Evolutionary conservation across 2,113 vertebrate genomes (phyloP).

Genomic region (Boulengeromyrus knoepffleri): DNA sequence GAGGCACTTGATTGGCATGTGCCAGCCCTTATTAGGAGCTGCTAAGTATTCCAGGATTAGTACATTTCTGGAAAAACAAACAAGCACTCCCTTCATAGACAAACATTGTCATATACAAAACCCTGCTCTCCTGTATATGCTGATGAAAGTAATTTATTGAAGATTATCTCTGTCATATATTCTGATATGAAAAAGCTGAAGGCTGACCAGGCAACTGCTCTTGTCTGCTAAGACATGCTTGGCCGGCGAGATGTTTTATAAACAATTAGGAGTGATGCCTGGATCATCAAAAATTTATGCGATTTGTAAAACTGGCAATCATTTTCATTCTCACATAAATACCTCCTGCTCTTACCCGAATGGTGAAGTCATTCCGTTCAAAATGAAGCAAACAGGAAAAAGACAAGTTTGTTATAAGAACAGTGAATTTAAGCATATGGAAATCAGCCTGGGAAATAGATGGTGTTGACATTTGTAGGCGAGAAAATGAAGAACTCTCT

Average conservation of each 20-base stretch:
- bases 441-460: neutral
- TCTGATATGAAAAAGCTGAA: neutral
- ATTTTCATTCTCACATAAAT: conserved; percentile 52
- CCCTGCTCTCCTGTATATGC: neutral
- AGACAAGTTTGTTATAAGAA: conserved; percentile 96
- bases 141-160: neutral
- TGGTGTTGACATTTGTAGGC: neutral
- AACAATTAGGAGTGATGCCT: neutral
- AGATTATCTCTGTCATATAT: neutral
- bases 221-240: neutral
- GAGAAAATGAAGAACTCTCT: neutral
- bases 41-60: neutral
- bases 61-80: neutral
- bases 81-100: neutral
- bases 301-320: conserved; percentile 17
- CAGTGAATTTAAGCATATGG: conserved; percentile 45
- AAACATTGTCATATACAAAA: neutral
- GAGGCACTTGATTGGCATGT: neutral
- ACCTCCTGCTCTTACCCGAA: conserved; percentile 99
- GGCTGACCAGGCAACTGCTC: neutral
- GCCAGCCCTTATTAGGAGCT: neutral
- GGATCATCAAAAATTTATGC: neutral
- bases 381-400: conserved; percentile 94
- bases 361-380: conserved; percentile 82
- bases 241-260: neutral